Evolutionary conservation across 2,113 vertebrate species (phyloP).

Genomic region (Bufo gargarizans): DNA sequence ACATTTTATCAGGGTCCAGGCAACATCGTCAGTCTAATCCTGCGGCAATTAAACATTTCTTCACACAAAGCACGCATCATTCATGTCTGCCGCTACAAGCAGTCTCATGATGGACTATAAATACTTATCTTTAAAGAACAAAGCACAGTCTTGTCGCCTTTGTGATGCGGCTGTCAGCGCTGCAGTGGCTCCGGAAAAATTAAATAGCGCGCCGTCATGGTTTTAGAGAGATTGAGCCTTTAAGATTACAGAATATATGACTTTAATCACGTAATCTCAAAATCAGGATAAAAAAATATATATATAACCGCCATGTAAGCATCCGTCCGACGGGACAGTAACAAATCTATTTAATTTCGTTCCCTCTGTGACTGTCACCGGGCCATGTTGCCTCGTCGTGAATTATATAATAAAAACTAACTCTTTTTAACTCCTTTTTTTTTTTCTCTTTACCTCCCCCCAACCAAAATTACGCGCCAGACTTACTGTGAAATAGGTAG

Average conservation of each 20-base stretch:
- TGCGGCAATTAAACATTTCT: slow-evolving; percentile 31
- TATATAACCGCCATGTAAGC: background rate
- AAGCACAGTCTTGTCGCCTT: slow-evolving; percentile 53
- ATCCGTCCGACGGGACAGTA: slow-evolving; percentile 42
- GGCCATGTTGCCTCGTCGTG: slow-evolving; percentile 8
- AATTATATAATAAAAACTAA: slow-evolving; percentile 74
- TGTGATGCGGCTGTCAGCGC: slow-evolving; percentile 41
- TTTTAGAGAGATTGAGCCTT: slow-evolving; percentile 48
- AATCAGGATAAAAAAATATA: slow-evolving; percentile 12
- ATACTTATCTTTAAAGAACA: slow-evolving; percentile 56
- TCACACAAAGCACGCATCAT: slow-evolving; percentile 38
- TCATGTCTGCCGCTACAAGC: slow-evolving; percentile 29
- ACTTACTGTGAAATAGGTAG: slow-evolving; percentile 67
- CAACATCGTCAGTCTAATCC: slow-evolving; percentile 31
- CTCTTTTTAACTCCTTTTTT: slow-evolving; percentile 71
- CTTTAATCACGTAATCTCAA: slow-evolving; percentile 49
- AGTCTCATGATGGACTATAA: slow-evolving; percentile 48
- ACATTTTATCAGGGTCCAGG: slow-evolving; percentile 40
- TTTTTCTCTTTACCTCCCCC: slow-evolving; percentile 31
- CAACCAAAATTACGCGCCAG: slow-evolving; percentile 61
- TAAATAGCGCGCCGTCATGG: slow-evolving; percentile 35
- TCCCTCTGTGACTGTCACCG: background rate
- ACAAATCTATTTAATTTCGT: slow-evolving; percentile 54
- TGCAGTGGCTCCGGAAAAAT: slow-evolving; percentile 32
- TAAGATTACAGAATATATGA: slow-evolving; percentile 50